Percentiles rank a stretch among this genome's conserved stretches.
Conservation (phyloP, 2,888 invertebrate species). For the Xanthia icteritia region DNA sequence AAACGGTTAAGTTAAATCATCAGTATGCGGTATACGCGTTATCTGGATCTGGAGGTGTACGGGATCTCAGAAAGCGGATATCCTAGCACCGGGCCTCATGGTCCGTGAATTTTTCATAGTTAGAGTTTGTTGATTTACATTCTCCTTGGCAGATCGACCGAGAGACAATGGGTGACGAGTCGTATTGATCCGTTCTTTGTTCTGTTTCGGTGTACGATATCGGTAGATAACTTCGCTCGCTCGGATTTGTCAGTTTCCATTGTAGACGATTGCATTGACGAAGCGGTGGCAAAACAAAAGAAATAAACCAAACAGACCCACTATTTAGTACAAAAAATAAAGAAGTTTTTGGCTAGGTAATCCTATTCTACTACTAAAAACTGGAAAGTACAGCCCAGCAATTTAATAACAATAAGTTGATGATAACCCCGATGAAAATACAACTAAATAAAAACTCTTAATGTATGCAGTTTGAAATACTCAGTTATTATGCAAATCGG, state of each 20-base stretch:
- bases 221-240: background rate
- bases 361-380: background rate
- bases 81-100: background rate
- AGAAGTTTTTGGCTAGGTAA: background rate
- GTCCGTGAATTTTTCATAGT: background rate
- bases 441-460: background rate
- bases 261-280: background rate
- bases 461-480: slow-evolving; percentile 23
- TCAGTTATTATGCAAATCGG: slow-evolving; percentile 20
- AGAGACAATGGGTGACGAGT: slow-evolving; percentile 30
- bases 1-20: slow-evolving; percentile 9
- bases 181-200: background rate
- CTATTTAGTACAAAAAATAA: background rate
- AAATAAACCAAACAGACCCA: background rate
- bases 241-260: background rate
- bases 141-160: background rate
- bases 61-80: background rate
- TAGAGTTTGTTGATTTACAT: slow-evolving; percentile 10
- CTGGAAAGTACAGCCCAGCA: background rate
- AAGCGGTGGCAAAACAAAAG: background rate
- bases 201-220: background rate
- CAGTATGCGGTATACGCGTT: slow-evolving; percentile 2
- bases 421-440: background rate
- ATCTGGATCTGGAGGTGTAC: background rate
- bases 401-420: background rate